Evolutionary conservation across 2,113 vertebrate species (phyloP).

Genomic region (Thalassarche chlororhynchos): DNA sequence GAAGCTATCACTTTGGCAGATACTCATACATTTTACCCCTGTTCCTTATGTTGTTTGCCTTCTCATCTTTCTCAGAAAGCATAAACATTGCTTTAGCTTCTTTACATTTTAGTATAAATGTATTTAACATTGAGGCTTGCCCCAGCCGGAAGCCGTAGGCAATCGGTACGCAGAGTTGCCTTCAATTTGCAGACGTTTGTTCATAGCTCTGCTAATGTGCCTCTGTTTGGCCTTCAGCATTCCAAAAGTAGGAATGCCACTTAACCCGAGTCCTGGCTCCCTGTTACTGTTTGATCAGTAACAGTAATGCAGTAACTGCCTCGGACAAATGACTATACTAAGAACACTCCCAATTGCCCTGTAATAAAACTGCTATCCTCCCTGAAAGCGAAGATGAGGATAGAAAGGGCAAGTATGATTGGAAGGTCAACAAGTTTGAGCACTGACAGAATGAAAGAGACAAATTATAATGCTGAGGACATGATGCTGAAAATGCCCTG

Average conservation of each 20-base stretch:
- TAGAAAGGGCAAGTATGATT: conserved; percentile 47
- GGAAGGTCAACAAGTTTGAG: conserved; percentile 63
- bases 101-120: neutral
- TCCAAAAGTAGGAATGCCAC: conserved; percentile 20
- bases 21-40: neutral
- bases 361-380: conserved; percentile 22
- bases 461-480: conserved; percentile 6
- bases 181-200: neutral
- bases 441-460: conserved; percentile 51
- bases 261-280: neutral
- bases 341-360: conserved; percentile 46
- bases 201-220: neutral
- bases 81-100: neutral
- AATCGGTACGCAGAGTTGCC: neutral
- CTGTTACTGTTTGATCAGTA: conserved; percentile 34
- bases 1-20: neutral
- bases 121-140: neutral
- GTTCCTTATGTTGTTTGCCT: neutral
- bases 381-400: conserved; percentile 26
- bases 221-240: conserved; percentile 28
- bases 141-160: neutral
- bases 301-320: conserved; percentile 5
- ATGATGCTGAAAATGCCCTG: neutral
- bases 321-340: conserved; percentile 22
- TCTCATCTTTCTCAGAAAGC: neutral